phyloP scores from a whole-genome alignment of 2,113 vertebrate species.

The Tamias sibiricus region DNA sequence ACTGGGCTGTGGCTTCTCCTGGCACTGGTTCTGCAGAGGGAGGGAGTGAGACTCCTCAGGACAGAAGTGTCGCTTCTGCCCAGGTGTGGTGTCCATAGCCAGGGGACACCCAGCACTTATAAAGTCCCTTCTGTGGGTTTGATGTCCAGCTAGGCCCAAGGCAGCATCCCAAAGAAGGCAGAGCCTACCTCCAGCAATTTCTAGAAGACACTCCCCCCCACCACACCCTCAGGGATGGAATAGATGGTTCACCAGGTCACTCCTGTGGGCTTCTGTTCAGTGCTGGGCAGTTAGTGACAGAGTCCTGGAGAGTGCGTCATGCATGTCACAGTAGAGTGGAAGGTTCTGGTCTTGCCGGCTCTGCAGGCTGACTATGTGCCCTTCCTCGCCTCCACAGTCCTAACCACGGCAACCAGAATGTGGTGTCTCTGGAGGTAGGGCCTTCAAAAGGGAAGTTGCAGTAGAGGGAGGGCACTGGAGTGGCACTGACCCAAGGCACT shows the following conservation, averaged over 20 bases:
- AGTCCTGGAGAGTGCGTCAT: not conserved
- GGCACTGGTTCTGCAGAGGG: not conserved
- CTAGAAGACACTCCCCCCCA: not conserved
- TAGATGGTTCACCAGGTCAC: not conserved
- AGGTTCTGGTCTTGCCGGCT: not conserved
- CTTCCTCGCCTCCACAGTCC: not conserved
- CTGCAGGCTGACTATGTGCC: not conserved
- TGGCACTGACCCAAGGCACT: not conserved
- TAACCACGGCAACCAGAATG: not conserved
- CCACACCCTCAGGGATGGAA: not conserved
- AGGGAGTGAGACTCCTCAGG: not conserved
- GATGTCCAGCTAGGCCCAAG: not conserved
- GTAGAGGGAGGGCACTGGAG: not conserved
- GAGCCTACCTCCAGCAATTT: not conserved
- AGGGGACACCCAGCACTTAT: not conserved
- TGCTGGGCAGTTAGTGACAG: not conserved
- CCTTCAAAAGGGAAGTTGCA: not conserved
- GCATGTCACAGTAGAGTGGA: too few relatives aligned
- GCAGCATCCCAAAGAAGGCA: not conserved
- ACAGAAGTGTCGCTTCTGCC: not conserved
- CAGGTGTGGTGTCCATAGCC: not conserved
- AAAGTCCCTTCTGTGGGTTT: not conserved
- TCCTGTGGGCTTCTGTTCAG: not conserved
- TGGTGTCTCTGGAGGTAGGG: not conserved
- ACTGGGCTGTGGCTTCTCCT: rapidly evolving